Evolutionary conservation across 2,113 vertebrate genomes (phyloP), one percentile per base, ranked within the genome.

Genomic region (Pantherophis guttatus): DNA sequence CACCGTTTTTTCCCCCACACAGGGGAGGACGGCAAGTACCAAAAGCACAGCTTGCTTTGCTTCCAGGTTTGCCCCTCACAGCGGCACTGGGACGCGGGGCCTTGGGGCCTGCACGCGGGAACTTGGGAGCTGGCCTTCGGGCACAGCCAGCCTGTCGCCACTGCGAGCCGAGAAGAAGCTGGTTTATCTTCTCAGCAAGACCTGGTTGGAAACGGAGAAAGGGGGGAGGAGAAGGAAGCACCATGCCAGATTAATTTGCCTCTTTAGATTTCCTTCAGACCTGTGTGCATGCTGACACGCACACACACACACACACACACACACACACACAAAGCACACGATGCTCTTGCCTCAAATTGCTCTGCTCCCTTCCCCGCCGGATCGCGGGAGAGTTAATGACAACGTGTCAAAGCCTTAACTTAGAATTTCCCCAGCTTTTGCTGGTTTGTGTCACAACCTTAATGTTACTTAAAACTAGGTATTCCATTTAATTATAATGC

Each of bases 401-500:
- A 94, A 91, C 65, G 0, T 94, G 93, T 91, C 90, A 90, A 54
- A 96, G 94, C 94, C 87, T 93, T 48, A 1, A 85, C 89, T 89
- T 95, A 44, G 21, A 39, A 93, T 95, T 97, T 96, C 94, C 88
- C 93, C 94, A 87, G 93, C 94, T 93, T 95, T 90, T 95, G 88
- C 91, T 92, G 92, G 94, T 95, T 91, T 92, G 87, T 93, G 95
- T 94, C 91, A 81, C 0, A 90, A 96, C 95, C 93, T 93, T 96
- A 96, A 87, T 94, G 96, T 95, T 96, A 93, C 95, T 96, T 96
- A 96, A 96, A 55, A 39, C 95, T 94, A 96, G 97, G 96, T 96
- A 96, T 96, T 96, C 50, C 92, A 90, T 97, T 98, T 97, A 97
- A 97, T 98, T 97, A 95, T 91, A 94, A 94, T 95, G 96, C 96